Conservation (phyloP, 2,888 invertebrate genomes). For the Octonoba sinensis region DNA sequence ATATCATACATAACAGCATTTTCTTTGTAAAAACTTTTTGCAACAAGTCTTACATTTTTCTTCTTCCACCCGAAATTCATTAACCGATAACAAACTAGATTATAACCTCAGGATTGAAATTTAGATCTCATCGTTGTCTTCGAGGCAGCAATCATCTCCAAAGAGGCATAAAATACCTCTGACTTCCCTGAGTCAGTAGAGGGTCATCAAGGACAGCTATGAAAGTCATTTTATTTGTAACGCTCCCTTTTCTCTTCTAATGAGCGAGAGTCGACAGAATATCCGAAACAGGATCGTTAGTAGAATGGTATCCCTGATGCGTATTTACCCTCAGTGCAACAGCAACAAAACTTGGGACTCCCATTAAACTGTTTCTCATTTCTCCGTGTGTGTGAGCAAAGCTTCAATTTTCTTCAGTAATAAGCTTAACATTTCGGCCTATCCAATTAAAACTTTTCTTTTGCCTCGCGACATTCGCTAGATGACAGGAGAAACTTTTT, state of each 20-base stretch:
- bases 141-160: too few species aligned
- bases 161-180: too few species aligned
- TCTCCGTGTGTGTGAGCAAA: background rate
- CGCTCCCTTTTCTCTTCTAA: constrained; percentile 11
- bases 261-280: constrained; percentile 19
- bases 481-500: constrained; percentile 17
- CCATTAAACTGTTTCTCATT: constrained; percentile 22
- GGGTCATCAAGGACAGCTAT: too few species aligned
- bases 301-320: background rate
- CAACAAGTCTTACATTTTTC: too few species aligned
- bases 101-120: too few species aligned
- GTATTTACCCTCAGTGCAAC: constrained; percentile 15
- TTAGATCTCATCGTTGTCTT: too few species aligned
- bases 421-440: constrained; percentile 10
- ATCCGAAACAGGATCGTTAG: constrained; percentile 25
- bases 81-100: too few species aligned
- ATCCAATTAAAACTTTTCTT: constrained; percentile 42
- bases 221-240: too few species aligned
- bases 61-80: too few species aligned
- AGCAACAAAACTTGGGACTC: constrained; percentile 14
- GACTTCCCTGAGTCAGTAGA: too few species aligned
- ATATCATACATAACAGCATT: too few species aligned
- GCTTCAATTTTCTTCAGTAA: constrained; percentile 15
- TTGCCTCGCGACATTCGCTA: background rate
- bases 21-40: too few species aligned